Conservation (phyloP, 2,797 vertebrate species). For the Taenioides sp. region DNA sequence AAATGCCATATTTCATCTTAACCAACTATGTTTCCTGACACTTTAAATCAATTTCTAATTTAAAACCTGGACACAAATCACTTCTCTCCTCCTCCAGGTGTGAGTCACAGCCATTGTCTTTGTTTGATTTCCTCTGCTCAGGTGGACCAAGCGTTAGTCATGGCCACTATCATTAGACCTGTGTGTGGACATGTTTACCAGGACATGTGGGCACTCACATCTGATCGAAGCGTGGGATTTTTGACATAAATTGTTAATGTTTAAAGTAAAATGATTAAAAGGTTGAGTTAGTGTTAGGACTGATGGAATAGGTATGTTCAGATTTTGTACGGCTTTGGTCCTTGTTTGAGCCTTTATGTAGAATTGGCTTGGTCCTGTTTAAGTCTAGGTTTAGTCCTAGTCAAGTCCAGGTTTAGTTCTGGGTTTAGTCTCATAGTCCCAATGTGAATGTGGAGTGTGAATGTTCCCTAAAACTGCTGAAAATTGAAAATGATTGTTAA, state of each 20-base stretch:
- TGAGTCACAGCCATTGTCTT: conserved; percentile 40
- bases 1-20: no score
- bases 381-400: not conserved
- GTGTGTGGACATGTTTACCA: conserved; percentile 34
- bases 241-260: not conserved
- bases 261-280: not conserved
- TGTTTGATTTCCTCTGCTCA: conserved; percentile 29
- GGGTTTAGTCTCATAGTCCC: no score
- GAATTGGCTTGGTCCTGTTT: not conserved
- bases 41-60: conserved; percentile 25
- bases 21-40: not conserved
- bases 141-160: conserved; percentile 57
- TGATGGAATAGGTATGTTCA: no score
- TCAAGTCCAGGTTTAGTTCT: no score
- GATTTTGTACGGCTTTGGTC: no score
- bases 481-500: no score
- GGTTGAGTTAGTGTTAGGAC: no score
- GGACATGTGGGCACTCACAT: not conserved
- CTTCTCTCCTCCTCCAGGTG: not conserved
- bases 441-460: no score
- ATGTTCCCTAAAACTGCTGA: no score
- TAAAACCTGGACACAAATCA: conserved; percentile 36
- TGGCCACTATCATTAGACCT: conserved; percentile 52
- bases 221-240: not conserved
- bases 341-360: not conserved